Base-by-base conservation (phyloP, 2,888 invertebrate genomes). In the Nineta flava region DNA sequence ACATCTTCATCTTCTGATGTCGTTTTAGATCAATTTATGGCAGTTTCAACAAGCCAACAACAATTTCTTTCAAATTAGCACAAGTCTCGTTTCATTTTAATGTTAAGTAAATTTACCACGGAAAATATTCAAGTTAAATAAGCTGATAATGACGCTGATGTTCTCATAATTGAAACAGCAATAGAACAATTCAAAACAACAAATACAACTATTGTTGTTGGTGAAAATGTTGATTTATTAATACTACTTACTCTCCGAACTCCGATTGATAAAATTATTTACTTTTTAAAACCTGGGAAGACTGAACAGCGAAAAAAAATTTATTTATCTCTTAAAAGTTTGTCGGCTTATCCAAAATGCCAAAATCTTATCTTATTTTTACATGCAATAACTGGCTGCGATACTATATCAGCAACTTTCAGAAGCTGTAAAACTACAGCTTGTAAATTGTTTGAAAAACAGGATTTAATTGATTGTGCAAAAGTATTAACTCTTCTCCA, bases 91-190 rank as follows among this genome's bases (percentile, higher is more conserved):
- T 55, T 59, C 13, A 60, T 60, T 56, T 53, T 17, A 15, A 52
- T 55, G 51, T 26, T 54, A 13, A 19, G 10, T 13, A 15, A 50
- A 50, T 56, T 59, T 52, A 55, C 56, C 1, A 49, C 56, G 53
- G 57, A 54, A 41, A 57, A 57, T 57, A 57, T 58, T 43, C 43
- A n/a, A 1, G 56, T 57, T 13, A 53, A 56, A 56, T 57, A 59
- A 59, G 59, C 52, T 42, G n/a, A n/a, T n/a, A n/a, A n/a, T n/a
- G n/a, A n/a, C n/a, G n/a, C n/a, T n/a, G n/a, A n/a, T n/a, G n/a
- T 16, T n/a, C 9, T 48, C 49, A 31, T 50, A 53, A 48, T 57
- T 42, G 54, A 56, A 44, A 57, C 54, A 38, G 56, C 55, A 16
- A 40, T 54, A 21, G 46, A 53, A 5, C 26, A 51, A 34, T 50